Conservation (phyloP, 2,888 invertebrate species). For the Opisthograptis luteolata region DNA sequence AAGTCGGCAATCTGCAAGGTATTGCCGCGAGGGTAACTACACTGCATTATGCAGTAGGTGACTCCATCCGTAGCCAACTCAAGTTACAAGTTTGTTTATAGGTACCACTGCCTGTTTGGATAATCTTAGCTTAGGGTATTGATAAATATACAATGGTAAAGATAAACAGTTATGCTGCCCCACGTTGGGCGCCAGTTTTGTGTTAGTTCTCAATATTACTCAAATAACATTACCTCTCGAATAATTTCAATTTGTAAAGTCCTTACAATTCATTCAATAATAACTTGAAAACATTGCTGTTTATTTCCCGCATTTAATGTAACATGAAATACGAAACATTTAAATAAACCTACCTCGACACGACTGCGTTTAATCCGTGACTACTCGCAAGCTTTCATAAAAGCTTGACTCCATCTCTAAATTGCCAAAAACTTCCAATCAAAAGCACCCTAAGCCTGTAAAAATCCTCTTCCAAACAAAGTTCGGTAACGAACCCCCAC, state of each 20-base stretch:
- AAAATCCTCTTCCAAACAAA: conserved; percentile 15
- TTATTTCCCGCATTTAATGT: too few species aligned
- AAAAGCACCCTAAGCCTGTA: conserved; percentile 2
- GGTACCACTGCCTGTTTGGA: conserved; percentile 18
- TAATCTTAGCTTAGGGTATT: conserved; percentile 14
- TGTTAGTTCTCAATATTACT: too few species aligned
- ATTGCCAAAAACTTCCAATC: conserved; percentile 7
- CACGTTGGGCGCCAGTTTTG: conserved; percentile 19
- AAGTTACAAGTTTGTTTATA: conserved; percentile 27
- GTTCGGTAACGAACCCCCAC: conserved; percentile 19
- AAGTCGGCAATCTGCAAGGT: conserved; percentile 35
- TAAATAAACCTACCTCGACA: too few species aligned
- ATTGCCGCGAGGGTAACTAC: conserved; percentile 35
- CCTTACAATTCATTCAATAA: neutral
- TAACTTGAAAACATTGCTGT: too few species aligned
- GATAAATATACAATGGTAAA: neutral
- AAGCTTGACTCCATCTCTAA: neutral
- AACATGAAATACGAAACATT: too few species aligned
- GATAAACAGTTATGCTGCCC: neutral
- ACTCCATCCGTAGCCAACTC: conserved; percentile 19
- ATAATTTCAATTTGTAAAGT: too few species aligned
- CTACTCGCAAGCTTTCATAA: neutral
- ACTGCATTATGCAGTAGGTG: conserved; percentile 35
- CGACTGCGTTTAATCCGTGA: neutral
- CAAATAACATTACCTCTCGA: too few species aligned